Base-by-base conservation (phyloP, 2,797 vertebrate genomes). In the Xiphorhynchus erythropygius region DNA sequence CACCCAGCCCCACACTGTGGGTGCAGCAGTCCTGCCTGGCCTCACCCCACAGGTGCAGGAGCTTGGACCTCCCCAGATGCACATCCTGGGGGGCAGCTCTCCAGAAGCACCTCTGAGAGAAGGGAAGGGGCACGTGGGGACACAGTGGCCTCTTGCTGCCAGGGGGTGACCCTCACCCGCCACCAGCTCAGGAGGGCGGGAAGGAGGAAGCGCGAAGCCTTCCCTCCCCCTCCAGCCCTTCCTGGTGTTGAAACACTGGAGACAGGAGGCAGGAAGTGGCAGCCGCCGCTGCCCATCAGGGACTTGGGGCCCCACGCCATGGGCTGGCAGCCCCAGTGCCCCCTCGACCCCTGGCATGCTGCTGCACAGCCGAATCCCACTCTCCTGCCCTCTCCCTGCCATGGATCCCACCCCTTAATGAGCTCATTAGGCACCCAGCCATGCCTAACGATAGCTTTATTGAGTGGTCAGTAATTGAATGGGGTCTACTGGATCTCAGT, bases 201-300 rank as follows among this genome's bases (percentile, higher is more conserved):
- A 64, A 91, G 77, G 90, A 94, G 94, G 94, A 94, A 95, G 77
- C 46, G 1, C 39, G 11, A 64, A 80, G 60, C 93, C 46, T 84
- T 86, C 87, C 90, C 87, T 86, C 73, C 90, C 87, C 84, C 69
- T 55, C 80, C 87, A 70, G 77, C 73, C 73, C 92, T 95, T 94
- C 94, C 92, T 95, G 94, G 68, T 86, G 94, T 79, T 4, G 13
- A 91, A 89, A 89, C 21, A 18, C 82, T 12, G 50, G 78, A 71
- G 90, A 42, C 59, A 67, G 1, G 8, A 63, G 63, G 90, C 93
- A 91, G 94, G 94, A 93, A 91, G 37, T 87, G 44, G 24, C 77
- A 33, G 11, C 71, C 0, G 1, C 47, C 8, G 1, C 65, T 77
- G 79, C 83, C 89, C 70, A 41, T 19, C 6, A 18, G 57, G 21